Evolutionary conservation across 2,113 vertebrate genomes (phyloP).

Genomic region (Menura novaehollandiae): DNA sequence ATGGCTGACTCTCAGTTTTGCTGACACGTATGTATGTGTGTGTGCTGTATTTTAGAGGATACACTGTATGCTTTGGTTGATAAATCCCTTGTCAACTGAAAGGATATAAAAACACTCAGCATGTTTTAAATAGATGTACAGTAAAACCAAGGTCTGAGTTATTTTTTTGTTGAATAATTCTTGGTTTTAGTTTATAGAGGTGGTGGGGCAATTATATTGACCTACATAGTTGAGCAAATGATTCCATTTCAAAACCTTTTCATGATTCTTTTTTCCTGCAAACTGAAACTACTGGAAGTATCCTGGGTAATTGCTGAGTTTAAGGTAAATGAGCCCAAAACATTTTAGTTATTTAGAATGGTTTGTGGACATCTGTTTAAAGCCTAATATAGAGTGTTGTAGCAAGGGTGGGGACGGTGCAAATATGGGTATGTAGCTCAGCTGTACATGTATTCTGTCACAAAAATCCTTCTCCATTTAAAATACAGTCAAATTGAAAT

Average conservation of each 20-base stretch:
- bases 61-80: neutral
- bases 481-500: neutral
- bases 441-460: neutral
- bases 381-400: neutral
- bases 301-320: neutral
- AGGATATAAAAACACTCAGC: neutral
- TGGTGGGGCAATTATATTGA: neutral
- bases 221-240: conserved; percentile 18
- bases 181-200: neutral
- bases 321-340: neutral
- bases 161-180: conserved; percentile 30
- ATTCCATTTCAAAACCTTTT: neutral
- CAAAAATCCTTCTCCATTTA: neutral
- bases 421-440: neutral
- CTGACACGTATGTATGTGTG: neutral
- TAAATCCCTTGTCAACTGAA: conserved; percentile 18
- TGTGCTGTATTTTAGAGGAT: neutral
- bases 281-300: conserved; percentile 21
- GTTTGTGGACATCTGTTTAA: neutral
- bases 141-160: neutral
- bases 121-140: conserved; percentile 17
- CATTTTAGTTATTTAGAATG: neutral
- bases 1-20: neutral
- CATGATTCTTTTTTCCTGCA: neutral
- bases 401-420: neutral